A percentile compares a stretch with the other conserved stretches of the same genome.
These are phyloP conservation scores for Atractosteus spatula DNA, from an alignment of 2,113 vertebrate species.

Conservation along the genomic window DNA sequence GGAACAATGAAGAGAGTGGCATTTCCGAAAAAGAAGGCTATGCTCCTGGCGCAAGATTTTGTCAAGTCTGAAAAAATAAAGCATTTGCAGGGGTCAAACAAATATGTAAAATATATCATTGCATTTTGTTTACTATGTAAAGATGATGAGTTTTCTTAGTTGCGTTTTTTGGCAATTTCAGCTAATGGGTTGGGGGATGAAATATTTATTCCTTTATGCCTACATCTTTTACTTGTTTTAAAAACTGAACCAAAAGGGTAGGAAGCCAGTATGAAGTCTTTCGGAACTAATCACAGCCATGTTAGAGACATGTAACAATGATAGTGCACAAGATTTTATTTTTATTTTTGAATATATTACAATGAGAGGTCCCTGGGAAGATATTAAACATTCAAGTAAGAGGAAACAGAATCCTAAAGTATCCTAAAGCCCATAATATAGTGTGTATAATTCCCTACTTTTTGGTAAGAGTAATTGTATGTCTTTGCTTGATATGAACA, in stretches of 20 bases:
- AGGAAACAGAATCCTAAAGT: too few relatives aligned
- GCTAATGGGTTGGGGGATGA: constrained; percentile 43
- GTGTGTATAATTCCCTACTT: too few relatives aligned
- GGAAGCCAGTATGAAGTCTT: background rate
- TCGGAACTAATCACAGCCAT: constrained; percentile 24
- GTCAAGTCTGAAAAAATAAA: too few relatives aligned
- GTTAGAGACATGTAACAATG: constrained; percentile 15
- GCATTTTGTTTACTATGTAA: constrained; percentile 63
- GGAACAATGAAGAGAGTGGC: constrained; percentile 45
- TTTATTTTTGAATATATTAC: background rate
- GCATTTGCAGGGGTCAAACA: constrained; percentile 39
- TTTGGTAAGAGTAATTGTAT: too few relatives aligned
- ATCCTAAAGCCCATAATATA: too few relatives aligned
- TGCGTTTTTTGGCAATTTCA: constrained; percentile 37
- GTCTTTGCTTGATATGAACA: too few relatives aligned
- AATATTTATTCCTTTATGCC: constrained; percentile 58
- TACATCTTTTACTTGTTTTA: constrained; percentile 38
- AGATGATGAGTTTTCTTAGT: constrained; percentile 31
- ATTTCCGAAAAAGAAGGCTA: background rate
- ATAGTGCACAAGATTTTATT: background rate
- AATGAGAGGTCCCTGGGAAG: too few relatives aligned
- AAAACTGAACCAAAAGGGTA: constrained; percentile 19
- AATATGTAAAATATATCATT: constrained; percentile 38
- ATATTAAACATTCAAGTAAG: too few relatives aligned
- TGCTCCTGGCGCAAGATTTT: background rate